Base-by-base conservation (phyloP, 2,888 invertebrate genomes). In the Chalcosyrphus nemorum region DNA sequence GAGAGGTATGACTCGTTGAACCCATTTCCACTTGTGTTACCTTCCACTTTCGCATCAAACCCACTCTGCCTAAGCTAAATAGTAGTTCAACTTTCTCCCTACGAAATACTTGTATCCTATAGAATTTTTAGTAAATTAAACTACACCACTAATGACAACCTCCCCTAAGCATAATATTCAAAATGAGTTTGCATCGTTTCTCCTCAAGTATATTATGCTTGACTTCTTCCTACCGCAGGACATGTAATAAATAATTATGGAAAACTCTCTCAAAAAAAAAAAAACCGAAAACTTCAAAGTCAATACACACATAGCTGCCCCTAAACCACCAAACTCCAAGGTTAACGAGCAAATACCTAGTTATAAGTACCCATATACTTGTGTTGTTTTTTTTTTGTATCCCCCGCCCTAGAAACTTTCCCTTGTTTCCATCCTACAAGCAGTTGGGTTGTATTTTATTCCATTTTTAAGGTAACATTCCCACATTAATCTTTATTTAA, bases 401-500 rank as follows among this genome's bases (percentile, higher is more conserved):
- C 24, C 24, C 32, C 32, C 27, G 11, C 15, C 2, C 35, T 47
- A n/a, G n/a, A n/a, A n/a, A n/a, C 47, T 13, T 43, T 13, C 24
- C 15, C 7, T 6, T 21, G 3, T 63, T n/a, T n/a, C n/a, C n/a
- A n/a, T n/a, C n/a, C n/a, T n/a, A n/a, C n/a, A n/a, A n/a, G n/a
- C n/a, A n/a, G n/a, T n/a, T n/a, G n/a, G n/a, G n/a, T n/a, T n/a
- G n/a, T n/a, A n/a, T n/a, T n/a, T n/a, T 71, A 56, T 56, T 71
- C 71, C 52, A 63, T 65, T 56, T 24, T 57, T 54, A 38, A 71
- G 71, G 65, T 47, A 80, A 72, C 74, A 80, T 84, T 84, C 80
- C 70, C 84, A 84, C 84, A 84, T 84, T 84, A 80, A 84, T 84
- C 84, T 84, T 75, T 84, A 84, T 84, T 84, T 80, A 80, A 84